These are phyloP conservation scores for Elysia crispata DNA, from an alignment of 2,888 invertebrate species.

Conservation along the genomic window DNA sequence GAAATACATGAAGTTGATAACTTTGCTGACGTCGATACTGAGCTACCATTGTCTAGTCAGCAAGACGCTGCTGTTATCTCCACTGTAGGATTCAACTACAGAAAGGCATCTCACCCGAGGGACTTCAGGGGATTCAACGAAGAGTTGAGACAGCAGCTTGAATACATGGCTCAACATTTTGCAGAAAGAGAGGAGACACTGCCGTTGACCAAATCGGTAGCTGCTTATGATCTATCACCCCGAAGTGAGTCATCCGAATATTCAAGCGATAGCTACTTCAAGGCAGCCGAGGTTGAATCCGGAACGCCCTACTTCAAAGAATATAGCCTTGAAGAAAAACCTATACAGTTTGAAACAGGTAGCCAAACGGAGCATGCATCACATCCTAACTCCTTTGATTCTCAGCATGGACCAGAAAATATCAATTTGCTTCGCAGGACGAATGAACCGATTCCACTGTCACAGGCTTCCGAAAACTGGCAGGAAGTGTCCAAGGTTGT, in stretches of 20 bases:
- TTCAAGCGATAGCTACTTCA: conserved; percentile 33
- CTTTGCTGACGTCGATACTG: not conserved
- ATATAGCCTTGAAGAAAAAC: conserved; percentile 6
- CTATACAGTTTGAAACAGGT: conserved; percentile 42
- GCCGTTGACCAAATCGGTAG: not conserved
- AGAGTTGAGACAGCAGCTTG: conserved; percentile 2
- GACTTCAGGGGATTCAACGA: conserved; percentile 22
- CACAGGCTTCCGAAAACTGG: conserved; percentile 52
- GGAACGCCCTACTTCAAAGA: conserved; percentile 46
- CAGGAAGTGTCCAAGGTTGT: conserved; percentile 62
- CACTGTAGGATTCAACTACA: conserved; percentile 3
- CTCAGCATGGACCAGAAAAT: no score
- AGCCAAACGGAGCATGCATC: conserved; percentile 43
- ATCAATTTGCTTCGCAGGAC: no score
- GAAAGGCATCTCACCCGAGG: not conserved
- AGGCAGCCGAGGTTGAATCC: conserved; percentile 45
- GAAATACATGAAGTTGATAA: not conserved
- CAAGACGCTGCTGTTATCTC: not conserved
- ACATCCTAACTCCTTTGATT: no score
- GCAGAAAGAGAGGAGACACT: not conserved
- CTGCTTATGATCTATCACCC: conserved; percentile 6
- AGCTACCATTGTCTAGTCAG: no score
- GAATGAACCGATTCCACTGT: not conserved
- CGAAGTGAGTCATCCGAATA: conserved; percentile 30
- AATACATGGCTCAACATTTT: not conserved